Base-by-base conservation (phyloP, 1,140 invertebrate genomes). In the Bombus balteatus region DNA sequence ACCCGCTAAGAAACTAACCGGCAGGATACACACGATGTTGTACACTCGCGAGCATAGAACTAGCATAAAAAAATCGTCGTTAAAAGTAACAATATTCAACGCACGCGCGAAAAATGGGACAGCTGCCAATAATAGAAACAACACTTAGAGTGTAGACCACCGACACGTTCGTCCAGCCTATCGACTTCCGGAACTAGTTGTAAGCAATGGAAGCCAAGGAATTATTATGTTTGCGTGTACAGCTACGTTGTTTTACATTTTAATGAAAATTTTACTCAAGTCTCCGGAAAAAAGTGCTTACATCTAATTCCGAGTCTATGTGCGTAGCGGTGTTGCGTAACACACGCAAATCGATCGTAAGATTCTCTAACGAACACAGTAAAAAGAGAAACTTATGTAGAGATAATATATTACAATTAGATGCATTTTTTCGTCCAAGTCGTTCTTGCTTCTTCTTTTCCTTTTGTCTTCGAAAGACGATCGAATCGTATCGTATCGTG, bases 51-150 rank as follows among this genome's bases (percentile, higher is more conserved):
- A 25, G 18, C 53, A 66, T n/a, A 41, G 25, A 59, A 66, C 70
- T 79, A 62, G 47, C 22, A 80, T 71, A 74, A 79, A 43, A 87
- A 57, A 66, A 41, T 22, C 59, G 10, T 85, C 78, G 81, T 81
- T 53, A 62, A 74, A 74, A 34, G 32, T 62, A 79, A 72, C 59
- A 57, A 22, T 39, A 79, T 84, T 79, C 83, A 37, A 89, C 68
- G 57, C 79, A 83, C 84, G 70, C 53, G 75, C 53, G 70, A 81
- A 47, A 79, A 85, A 76, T 87, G 82, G 59, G 65, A 81, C 78
- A 87, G 92, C 92, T 92, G 92, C 91, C 92, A 89, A 90, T 91
- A 87, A 87, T 86, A 80, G 32, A 84, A 84, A 84, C 77, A 87
- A 90, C 83, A 83, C 85, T 89, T 89, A 83, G 85, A 88, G 88